Evolutionary conservation across 2,797 vertebrate genomes (phyloP).

Genomic region (Glyptemys insculpta): DNA sequence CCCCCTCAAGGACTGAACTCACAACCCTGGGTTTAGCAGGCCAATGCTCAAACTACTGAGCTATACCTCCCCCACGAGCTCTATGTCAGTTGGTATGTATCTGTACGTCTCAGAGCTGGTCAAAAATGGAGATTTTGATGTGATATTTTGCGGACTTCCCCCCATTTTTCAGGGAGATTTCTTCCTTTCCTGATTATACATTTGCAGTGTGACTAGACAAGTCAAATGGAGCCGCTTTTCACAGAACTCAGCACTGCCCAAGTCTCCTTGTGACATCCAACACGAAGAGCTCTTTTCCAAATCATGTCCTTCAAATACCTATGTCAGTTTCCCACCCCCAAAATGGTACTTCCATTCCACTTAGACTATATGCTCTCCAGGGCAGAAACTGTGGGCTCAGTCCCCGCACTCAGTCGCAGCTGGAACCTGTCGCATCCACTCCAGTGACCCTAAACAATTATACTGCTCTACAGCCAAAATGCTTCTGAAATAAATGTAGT

Average conservation of each 20-base stretch:
- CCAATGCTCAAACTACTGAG: no score
- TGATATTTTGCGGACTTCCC: not conserved
- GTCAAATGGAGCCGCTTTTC: no score
- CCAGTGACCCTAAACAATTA: not conserved
- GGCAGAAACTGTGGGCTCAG: not conserved
- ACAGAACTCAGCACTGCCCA: no score
- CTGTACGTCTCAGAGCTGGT: no score
- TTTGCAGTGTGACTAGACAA: not conserved
- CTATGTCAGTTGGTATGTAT: not conserved
- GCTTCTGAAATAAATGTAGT: no score
- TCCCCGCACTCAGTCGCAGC: accelerated
- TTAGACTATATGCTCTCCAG: not conserved
- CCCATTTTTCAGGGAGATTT: not conserved
- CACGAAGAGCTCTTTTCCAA: not conserved
- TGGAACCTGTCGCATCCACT: accelerated
- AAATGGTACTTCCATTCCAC: no score
- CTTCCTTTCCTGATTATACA: not conserved
- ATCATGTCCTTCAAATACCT: not conserved
- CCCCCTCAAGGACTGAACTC: no score
- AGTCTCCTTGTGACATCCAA: not conserved
- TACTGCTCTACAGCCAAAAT: no score
- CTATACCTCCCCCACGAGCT: no score
- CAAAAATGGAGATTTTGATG: not conserved
- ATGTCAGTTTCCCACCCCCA: no score
- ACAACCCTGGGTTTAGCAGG: no score